A percentile compares a stretch with the other conserved stretches of the same genome.
Evolutionary conservation across 2,888 invertebrate species (phyloP).

Genomic region (Terebella lapidaria): DNA sequence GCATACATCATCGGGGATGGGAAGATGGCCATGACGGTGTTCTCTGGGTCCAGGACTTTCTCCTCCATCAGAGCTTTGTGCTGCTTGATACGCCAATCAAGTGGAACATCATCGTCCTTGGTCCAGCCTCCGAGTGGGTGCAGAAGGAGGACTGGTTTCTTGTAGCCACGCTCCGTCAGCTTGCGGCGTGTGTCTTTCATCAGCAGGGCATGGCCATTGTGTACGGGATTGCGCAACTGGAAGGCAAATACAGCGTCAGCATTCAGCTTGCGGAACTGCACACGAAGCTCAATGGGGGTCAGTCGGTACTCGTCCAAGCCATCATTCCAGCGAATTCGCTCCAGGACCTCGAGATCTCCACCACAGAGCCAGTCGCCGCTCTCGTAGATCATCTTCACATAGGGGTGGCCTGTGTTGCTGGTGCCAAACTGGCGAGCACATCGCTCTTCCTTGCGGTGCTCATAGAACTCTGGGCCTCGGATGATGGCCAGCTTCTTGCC

Average conservation of each 20-base stretch:
- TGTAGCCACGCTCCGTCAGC: conserved; percentile 65
- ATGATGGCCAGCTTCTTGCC: conserved; percentile 54
- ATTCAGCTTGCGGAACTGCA: conserved; percentile 62
- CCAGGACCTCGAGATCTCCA: conserved; percentile 86
- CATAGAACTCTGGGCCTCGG: conserved; percentile 79
- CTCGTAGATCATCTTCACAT: conserved; percentile 85
- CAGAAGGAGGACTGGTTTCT: conserved; percentile 86
- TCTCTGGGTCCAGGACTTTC: conserved; percentile 67
- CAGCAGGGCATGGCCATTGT: conserved; percentile 95
- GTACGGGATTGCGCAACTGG: conserved; percentile 94
- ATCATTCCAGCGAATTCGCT: conserved; percentile 85
- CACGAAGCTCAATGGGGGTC: conserved; percentile 85
- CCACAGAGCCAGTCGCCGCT: conserved; percentile 94
- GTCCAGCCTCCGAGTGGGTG: conserved; percentile 98
- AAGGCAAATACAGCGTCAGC: conserved; percentile 97
- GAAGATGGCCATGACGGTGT: conserved; percentile 93
- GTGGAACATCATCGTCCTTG: conserved; percentile 96
- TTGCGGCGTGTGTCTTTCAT: conserved; percentile 67
- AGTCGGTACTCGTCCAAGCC: conserved; percentile 89
- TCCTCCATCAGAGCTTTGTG: conserved; percentile 88
- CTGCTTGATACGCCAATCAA: conserved; percentile 82
- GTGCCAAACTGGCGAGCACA: conserved; percentile 90
- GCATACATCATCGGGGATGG: conserved; percentile 99
- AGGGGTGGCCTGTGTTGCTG: conserved; percentile 78
- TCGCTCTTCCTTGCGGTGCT: conserved; percentile 89